Base-by-base conservation (phyloP, 2,797 vertebrate genomes). In the Myotis myotis region DNA sequence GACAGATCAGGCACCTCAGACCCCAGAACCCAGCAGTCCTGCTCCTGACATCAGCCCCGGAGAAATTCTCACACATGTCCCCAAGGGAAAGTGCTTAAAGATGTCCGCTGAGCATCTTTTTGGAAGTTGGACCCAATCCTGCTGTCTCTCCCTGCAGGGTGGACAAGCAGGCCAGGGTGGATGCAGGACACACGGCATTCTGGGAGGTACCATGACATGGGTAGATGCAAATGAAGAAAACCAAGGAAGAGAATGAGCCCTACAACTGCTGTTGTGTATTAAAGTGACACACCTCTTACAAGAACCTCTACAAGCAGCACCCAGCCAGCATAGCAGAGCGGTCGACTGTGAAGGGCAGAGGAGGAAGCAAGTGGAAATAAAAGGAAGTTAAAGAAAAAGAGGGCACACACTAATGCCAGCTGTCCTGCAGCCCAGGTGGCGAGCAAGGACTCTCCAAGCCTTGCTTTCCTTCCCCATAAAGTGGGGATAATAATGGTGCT, bases 1-100 rank as follows among this genome's bases (percentile, higher is more conserved):
- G 55, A 64, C 28, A 19, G 13, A 44, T 64, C 30, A 72, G n/a
- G 66, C 55, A 22, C 36, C 2, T 0, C 23, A 25, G 2, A 7
- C 41, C 22, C 22, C 13, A 1, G 0, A 41, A 44, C 17, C 41
- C 28, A 28, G 76, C 38, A 41, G 12, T 30, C 28, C n/a, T 12
- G 38, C 38, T 87, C 47, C 4, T 16, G 49, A 47, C 49, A 12
- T 64, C 19, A 10, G 30, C 33, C 49, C 28, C 4, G 8, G 88
- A 76, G 57, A 62, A 68, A 23, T 53, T 30, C 33, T 36, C 30
- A n/a, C 1, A 2, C 2, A 1, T 1, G 19, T 33, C 60, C 28
- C 0, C 2, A 16, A 17, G 93, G 76, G 16, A 33, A 16, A 0
- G 0, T 10, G 28, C 60, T 28, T 38, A 1, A 10, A 33, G 17